Percentiles rank a stretch among this genome's conserved stretches.
phyloP scores from a whole-genome alignment of 2,113 vertebrate genomes.

The Physeter macrocephalus region DNA sequence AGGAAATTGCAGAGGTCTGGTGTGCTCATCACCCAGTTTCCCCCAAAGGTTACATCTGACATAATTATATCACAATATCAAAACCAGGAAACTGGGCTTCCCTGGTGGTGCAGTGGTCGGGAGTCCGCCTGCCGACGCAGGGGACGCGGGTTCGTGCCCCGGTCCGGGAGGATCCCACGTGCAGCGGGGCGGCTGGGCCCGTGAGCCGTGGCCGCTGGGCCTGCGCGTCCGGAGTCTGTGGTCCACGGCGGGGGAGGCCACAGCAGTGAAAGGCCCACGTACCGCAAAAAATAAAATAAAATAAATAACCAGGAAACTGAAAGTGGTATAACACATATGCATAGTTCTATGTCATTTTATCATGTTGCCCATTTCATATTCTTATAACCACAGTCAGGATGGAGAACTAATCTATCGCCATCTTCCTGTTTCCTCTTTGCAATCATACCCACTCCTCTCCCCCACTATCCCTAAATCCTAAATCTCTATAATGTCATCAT shows the following conservation, averaged over 20 bases:
- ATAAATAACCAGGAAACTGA: background rate
- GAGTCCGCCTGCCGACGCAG: too few species aligned
- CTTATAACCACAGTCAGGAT: background rate
- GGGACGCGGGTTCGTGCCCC: too few species aligned
- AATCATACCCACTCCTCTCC: background rate
- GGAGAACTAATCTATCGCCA: background rate
- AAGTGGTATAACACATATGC: rapidly evolving
- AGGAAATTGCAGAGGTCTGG: background rate
- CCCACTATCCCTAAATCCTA: background rate
- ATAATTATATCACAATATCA: background rate
- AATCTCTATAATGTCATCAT: background rate
- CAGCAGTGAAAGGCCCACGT: too few species aligned
- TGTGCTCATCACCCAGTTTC: background rate
- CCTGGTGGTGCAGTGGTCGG: too few species aligned
- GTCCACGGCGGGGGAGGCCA: too few species aligned
- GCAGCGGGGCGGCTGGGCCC: too few species aligned
- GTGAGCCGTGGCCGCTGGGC: too few species aligned
- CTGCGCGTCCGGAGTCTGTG: too few species aligned
- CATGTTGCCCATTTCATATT: background rate
- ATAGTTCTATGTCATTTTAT: background rate
- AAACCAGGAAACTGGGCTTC: background rate
- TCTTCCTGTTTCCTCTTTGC: background rate
- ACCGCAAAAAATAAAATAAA: too few species aligned
- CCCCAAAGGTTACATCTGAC: background rate
- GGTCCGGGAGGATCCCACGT: too few species aligned